Evolutionary conservation across 2,113 vertebrate species (phyloP).

Genomic region (Ictidomys tridecemlineatus): DNA sequence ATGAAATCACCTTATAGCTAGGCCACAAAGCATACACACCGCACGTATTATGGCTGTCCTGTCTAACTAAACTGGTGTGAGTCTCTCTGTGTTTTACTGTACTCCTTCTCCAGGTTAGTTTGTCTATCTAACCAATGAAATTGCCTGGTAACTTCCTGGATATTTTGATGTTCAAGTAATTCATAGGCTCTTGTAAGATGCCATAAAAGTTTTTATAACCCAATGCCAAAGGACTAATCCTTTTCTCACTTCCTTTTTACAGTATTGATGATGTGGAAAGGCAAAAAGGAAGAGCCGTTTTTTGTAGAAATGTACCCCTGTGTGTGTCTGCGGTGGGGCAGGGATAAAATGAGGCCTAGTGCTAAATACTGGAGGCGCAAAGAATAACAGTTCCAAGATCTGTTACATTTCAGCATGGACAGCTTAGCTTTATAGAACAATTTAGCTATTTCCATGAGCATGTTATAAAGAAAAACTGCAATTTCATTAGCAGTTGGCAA

Average conservation of each 20-base stretch:
- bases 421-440: background rate
- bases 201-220: background rate
- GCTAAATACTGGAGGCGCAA: background rate
- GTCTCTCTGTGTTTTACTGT: background rate
- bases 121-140: background rate
- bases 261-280: background rate
- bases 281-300: background rate
- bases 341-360: background rate
- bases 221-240: background rate
- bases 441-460: background rate
- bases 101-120: background rate
- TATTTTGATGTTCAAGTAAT: conserved; percentile 12
- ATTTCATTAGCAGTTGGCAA: background rate
- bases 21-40: background rate
- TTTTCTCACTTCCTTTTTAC: background rate
- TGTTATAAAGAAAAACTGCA: background rate
- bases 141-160: background rate
- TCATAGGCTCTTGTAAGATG: background rate
- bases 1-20: background rate
- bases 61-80: background rate
- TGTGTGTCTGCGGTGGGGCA: too few species aligned
- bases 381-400: background rate
- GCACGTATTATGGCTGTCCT: background rate
- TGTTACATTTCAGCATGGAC: background rate
- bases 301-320: background rate